Evolutionary conservation across 92 coral and sea anemone genomes (phyloP), one percentile per base, ranked within the genome.

Genomic region (Hydrozoanthus gracilis): DNA sequence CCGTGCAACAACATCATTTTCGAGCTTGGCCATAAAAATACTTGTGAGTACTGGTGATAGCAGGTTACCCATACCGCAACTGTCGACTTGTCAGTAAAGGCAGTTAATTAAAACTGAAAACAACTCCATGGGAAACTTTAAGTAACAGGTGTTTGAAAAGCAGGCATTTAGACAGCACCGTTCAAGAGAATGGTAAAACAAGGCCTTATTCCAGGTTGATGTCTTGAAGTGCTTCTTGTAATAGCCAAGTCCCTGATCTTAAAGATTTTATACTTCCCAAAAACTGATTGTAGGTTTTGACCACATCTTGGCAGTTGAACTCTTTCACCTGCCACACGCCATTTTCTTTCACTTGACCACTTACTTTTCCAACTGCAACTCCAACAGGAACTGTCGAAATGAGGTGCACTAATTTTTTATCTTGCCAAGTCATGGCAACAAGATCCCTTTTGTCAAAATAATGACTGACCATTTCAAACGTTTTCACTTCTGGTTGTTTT

Each of bases 391-490:
- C 4, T 7, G 47, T 51, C 45, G 44, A 9, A 44, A 39, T 71
- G 15, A 71, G 50, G 5, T 71, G 52, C 18, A 71, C 51, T 71
- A 72, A 51, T 20, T 76, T 76, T 76, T 17, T 77, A 17, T 77
- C 82, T 49, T 77, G 64, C 82, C 67, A 77, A 18, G 82, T 77
- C 20, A 51, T n/a, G 10, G 82, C 83, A 46, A 76, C 76, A 50
- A 91, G 51, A n/a, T 91, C 73, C 82, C 71, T 82, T 82, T 51
- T 86, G 71, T 76, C 73, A 71, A 51, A 83, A 91, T 13, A 84
- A 18, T 45, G 90, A 54, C 56, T 70, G 58, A 65, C 73, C 91
- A 49, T 87, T 44, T 46, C 35, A 52, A 82, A 20, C 2, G 16
- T 62, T 49, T 87, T 83, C 48, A 90, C 86, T 18, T 18, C 45